Evolutionary conservation across 2,113 vertebrate species (phyloP).

Genomic region (Psittacara wagleri): DNA sequence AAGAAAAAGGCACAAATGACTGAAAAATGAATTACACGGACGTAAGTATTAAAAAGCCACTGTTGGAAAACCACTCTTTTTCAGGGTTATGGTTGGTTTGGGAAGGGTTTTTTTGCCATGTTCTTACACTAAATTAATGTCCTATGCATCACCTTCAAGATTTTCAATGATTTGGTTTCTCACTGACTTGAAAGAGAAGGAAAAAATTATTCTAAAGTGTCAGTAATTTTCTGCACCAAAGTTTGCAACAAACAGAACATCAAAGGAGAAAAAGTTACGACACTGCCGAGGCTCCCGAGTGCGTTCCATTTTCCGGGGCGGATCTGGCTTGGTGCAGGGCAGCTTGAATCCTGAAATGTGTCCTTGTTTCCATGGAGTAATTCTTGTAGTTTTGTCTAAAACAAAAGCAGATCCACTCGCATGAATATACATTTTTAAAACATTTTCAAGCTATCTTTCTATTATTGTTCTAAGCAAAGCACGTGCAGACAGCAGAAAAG

Average conservation of each 20-base stretch:
- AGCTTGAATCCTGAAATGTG: constrained; percentile 97
- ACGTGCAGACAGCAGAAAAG: neutral
- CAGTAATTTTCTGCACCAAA: constrained; percentile 37
- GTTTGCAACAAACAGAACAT: constrained; percentile 33
- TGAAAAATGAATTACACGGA: neutral
- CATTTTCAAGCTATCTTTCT: neutral
- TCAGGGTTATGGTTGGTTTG: neutral
- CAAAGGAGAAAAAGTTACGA: constrained; percentile 52
- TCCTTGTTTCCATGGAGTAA: constrained; percentile 99
- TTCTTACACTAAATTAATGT: neutral
- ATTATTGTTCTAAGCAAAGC: neutral
- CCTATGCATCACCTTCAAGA: constrained; percentile 33
- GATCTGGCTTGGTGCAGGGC: constrained; percentile 89
- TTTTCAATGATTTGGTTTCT: constrained; percentile 31
- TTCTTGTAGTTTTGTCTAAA: constrained; percentile 97
- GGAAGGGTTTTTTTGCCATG: neutral
- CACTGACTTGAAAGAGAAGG: constrained; percentile 40
- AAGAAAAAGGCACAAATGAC: constrained; percentile 6
- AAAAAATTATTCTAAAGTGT: constrained; percentile 21
- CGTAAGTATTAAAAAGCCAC: constrained; percentile 24
- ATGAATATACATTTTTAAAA: neutral
- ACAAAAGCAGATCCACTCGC: constrained; percentile 54
- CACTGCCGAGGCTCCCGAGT: constrained; percentile 57
- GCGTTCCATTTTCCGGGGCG: constrained; percentile 76
- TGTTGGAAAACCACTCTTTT: neutral